Conservation (phyloP, 2,888 invertebrate species). For the Heliconius hortense region DNA sequence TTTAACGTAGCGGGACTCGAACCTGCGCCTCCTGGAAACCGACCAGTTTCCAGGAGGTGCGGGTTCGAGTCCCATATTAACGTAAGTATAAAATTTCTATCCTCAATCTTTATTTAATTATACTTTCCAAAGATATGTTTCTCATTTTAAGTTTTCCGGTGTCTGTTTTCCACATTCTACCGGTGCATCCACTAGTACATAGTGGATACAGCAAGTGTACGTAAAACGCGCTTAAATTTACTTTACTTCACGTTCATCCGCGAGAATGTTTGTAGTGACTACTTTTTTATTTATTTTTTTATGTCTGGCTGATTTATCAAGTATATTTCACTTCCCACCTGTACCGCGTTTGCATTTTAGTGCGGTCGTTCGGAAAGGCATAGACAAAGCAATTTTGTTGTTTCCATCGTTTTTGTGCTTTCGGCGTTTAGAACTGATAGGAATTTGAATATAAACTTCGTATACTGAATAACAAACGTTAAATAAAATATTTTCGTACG, state of each 20-base stretch:
- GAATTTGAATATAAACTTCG: background rate
- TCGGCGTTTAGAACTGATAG: background rate
- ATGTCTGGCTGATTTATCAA: constrained; percentile 26
- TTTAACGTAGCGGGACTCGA: no score
- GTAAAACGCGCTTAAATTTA: constrained; percentile 25
- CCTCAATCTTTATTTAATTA: background rate
- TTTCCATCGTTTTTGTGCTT: background rate
- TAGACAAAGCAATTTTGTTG: constrained; percentile 18
- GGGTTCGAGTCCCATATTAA: no score
- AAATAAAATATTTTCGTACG: no score
- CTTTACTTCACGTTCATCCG: constrained; percentile 18
- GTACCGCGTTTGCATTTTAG: constrained; percentile 21
- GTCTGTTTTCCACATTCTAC: constrained; percentile 1
- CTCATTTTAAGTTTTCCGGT: background rate
- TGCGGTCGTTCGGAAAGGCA: constrained; percentile 14
- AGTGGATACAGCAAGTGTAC: background rate
- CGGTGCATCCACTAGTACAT: background rate
- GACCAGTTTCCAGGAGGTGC: no score
- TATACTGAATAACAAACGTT: background rate
- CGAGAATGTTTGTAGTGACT: constrained; percentile 12
- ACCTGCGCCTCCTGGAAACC: no score
- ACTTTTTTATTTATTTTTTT: constrained; percentile 5
- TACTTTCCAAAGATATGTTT: background rate
- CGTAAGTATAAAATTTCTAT: no score
- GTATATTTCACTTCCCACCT: constrained; percentile 26